These are phyloP conservation scores for Paramormyrops kingsleyae DNA, from an alignment of 2,113 vertebrate genomes.

Conservation along the genomic window DNA sequence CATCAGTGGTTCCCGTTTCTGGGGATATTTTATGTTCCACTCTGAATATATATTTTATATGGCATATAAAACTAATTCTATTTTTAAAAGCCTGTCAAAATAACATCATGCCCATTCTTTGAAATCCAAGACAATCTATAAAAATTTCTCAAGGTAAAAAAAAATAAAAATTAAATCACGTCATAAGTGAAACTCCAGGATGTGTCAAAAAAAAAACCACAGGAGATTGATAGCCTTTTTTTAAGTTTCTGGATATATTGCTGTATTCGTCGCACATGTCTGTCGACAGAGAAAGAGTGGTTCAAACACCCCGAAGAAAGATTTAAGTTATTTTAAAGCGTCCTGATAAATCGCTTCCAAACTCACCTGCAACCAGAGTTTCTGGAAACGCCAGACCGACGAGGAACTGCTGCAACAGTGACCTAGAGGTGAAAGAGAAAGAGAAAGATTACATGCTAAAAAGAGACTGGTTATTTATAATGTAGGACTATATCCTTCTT, in stretches of 20 bases:
- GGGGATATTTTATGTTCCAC: neutral
- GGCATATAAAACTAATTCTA: neutral
- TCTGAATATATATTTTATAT: neutral
- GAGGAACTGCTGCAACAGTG: conserved; percentile 86
- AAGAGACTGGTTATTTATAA: neutral
- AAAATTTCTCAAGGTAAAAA: conserved; percentile 6
- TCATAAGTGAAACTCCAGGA: conserved; percentile 1
- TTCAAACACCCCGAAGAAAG: neutral
- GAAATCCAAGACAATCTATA: conserved; percentile 5
- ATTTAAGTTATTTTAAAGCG: neutral
- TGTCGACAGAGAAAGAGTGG: neutral
- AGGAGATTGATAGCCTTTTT: neutral
- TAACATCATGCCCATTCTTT: neutral
- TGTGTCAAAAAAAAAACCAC: neutral
- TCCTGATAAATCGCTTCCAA: neutral
- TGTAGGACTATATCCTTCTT: neutral
- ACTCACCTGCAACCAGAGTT: conserved; percentile 80
- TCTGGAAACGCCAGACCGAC: conserved; percentile 79
- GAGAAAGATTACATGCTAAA: conserved; percentile 17
- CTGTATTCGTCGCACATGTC: neutral
- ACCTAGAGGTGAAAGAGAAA: conserved; percentile 61
- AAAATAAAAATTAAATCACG: neutral
- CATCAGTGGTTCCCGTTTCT: neutral
- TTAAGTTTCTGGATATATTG: neutral
- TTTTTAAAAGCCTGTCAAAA: conserved; percentile 4